These are phyloP conservation scores for Nebria brevicollis DNA, from an alignment of 2,888 invertebrate species.

Conservation along the genomic window DNA sequence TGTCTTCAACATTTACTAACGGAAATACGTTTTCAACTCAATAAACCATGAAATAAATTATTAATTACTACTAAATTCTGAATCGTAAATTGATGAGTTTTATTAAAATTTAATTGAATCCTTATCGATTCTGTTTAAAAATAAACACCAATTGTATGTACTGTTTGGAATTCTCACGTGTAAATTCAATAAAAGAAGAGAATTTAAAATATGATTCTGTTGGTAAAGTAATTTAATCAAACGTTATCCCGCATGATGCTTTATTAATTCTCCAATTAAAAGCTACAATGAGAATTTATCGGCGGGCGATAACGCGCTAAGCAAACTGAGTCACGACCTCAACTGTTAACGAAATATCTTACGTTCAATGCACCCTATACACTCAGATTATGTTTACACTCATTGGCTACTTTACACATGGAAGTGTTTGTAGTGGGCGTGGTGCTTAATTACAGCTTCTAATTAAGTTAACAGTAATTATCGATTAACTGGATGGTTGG, in stretches of 20 bases:
- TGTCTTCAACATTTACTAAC: neutral
- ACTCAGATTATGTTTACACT: slow-evolving; percentile 7
- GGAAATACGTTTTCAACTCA: neutral
- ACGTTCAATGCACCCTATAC: slow-evolving; percentile 18
- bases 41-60: neutral
- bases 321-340: slow-evolving; percentile 23
- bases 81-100: too few species aligned
- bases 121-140: too few species aligned
- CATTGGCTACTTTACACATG: slow-evolving; percentile 12
- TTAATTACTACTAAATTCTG: too few species aligned
- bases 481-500: neutral
- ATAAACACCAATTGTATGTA: too few species aligned
- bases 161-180: neutral
- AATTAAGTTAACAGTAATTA: slow-evolving; percentile 14
- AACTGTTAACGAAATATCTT: slow-evolving; percentile 13
- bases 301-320: slow-evolving; percentile 32
- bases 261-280: slow-evolving; percentile 45
- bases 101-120: too few species aligned
- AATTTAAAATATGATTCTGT: neutral
- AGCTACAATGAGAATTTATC: slow-evolving; percentile 45
- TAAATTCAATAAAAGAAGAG: neutral
- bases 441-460: slow-evolving; percentile 9
- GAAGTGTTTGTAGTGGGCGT: slow-evolving; percentile 11
- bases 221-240: slow-evolving; percentile 39
- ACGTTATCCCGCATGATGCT: slow-evolving; percentile 40